Evolutionary conservation across 1,140 invertebrate species (phyloP), one percentile per base, ranked within the genome.

Genomic region (Steinernema khuongi): DNA sequence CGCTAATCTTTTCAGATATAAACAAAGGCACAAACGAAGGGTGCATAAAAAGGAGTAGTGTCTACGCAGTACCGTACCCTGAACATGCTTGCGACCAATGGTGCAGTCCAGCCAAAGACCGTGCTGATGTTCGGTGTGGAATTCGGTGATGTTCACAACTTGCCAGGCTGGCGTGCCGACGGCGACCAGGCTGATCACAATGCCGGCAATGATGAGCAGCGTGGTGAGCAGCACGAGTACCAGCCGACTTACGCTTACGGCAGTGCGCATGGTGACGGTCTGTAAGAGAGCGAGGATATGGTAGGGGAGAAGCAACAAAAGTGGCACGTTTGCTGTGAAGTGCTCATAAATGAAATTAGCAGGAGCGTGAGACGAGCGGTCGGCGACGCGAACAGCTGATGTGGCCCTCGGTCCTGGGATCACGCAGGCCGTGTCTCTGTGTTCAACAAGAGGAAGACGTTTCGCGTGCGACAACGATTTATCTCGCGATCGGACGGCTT

Each of bases 31-130:
- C 14, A 60, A 7, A 22, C 26, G 50, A 7, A 41, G 36, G 50
- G 26, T 7, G 14, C 14, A 22, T 60, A 60, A 4, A 60, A 60
- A 22, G 22, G 7, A 11, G 36, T 11, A 41, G 7, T 41, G 22
- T 7, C 26, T 22, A 11, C 14, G 26, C 14, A 60, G 4, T 60
- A 60, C 50, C 50, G 50, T 60, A 60, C 50, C 50, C 50, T 60
- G 50, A 2, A 60, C 50, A 22, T 60, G 50, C 26, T 60, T 60
- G 14, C 50, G 50, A 4, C 50, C 50, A 22, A 60, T 60, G 4
- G 68, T 50, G 68, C 68, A 69, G 26, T 69, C 68, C 68, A 69
- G 26, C 68, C 68, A 69, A 14, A 69, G 19, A 31, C 68, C 68
- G 28, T 69, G 68, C 31, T 69, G 68, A 30, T 69, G 68, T 29